A percentile compares a stretch with the other conserved stretches of the same genome.
phyloP scores from a whole-genome alignment of 1,140 invertebrate genomes.

The Tigriopus japonicus region DNA sequence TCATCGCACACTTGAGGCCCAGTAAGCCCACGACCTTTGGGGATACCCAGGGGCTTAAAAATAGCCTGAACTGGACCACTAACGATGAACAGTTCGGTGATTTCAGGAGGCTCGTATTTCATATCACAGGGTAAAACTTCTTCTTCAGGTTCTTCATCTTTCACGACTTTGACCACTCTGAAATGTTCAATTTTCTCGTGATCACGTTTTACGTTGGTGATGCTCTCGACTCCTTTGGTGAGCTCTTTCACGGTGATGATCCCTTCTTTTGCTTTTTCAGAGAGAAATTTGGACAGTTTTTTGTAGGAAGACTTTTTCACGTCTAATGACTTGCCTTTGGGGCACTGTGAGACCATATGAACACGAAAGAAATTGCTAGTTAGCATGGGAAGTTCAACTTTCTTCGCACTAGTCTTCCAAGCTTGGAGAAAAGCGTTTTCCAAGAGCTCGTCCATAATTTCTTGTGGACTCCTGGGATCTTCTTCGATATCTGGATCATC shows the following conservation, averaged over 20 bases:
- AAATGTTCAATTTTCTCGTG: conserved; percentile 31
- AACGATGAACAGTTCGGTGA: conserved; percentile 47
- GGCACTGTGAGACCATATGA: conserved; percentile 52
- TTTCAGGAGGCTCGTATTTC: conserved; percentile 28
- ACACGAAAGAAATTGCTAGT: conserved; percentile 57
- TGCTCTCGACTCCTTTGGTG: conserved; percentile 49
- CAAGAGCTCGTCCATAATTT: conserved; percentile 50
- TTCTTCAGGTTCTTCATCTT: conserved; percentile 24
- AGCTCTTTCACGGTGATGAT: conserved; percentile 45
- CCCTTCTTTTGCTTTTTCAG: conserved; percentile 35
- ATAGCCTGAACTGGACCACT: conserved; percentile 43
- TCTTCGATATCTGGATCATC: not conserved
- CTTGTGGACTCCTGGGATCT: conserved; percentile 10
- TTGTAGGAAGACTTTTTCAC: conserved; percentile 75
- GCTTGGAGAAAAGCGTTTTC: conserved; percentile 56
- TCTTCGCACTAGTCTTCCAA: conserved; percentile 39
- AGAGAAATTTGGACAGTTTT: conserved; percentile 63
- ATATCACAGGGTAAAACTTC: conserved; percentile 22
- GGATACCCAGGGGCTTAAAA: conserved; percentile 30
- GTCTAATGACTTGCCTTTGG: conserved; percentile 27
- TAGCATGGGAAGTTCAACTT: conserved; percentile 43
- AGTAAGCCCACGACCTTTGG: conserved; percentile 28
- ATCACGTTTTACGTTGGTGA: conserved; percentile 34
- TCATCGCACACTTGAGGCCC: conserved; percentile 42
- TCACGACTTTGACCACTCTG: conserved; percentile 20